A percentile compares a stretch with the other conserved stretches of the same genome.
Evolutionary conservation across 1,140 invertebrate species (phyloP).

Genomic region (Pectinophora gossypiella): DNA sequence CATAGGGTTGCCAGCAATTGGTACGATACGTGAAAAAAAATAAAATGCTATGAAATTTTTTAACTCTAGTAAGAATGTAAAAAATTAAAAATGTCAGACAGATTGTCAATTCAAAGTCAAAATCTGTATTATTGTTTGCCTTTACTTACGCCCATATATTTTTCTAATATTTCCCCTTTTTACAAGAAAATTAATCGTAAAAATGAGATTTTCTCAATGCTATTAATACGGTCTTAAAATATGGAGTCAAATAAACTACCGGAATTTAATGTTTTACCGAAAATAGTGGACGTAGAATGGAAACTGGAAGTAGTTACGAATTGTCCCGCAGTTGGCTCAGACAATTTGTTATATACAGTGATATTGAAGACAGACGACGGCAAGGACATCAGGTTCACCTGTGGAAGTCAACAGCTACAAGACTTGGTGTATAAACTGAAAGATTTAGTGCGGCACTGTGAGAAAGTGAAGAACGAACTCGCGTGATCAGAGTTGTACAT

Average conservation of each 20-base stretch:
- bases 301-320: slow-evolving; percentile 76
- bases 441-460: slow-evolving; percentile 78
- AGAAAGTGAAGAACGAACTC: slow-evolving; percentile 68
- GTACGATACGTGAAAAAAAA: too few species aligned
- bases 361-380: slow-evolving; percentile 64
- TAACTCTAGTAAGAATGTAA: too few species aligned
- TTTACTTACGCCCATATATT: too few species aligned
- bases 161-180: too few species aligned
- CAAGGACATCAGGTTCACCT: slow-evolving; percentile 76
- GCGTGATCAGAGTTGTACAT: too few species aligned
- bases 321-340: slow-evolving; percentile 52
- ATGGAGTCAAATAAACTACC: slow-evolving; percentile 23
- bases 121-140: too few species aligned
- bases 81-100: too few species aligned
- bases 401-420: slow-evolving; percentile 79
- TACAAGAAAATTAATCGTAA: too few species aligned
- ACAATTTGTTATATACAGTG: slow-evolving; percentile 63
- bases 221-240: neutral
- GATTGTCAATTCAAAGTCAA: too few species aligned
- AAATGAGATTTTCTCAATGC: too few species aligned
- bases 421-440: slow-evolving; percentile 81
- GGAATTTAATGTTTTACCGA: slow-evolving; percentile 57
- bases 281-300: slow-evolving; percentile 81
- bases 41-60: too few species aligned
- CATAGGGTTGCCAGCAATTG: neutral